A percentile compares a stretch with the other conserved stretches of the same genome.
phyloP scores from a whole-genome alignment of 1,140 invertebrate genomes.

The Drosophila orosa region DNA sequence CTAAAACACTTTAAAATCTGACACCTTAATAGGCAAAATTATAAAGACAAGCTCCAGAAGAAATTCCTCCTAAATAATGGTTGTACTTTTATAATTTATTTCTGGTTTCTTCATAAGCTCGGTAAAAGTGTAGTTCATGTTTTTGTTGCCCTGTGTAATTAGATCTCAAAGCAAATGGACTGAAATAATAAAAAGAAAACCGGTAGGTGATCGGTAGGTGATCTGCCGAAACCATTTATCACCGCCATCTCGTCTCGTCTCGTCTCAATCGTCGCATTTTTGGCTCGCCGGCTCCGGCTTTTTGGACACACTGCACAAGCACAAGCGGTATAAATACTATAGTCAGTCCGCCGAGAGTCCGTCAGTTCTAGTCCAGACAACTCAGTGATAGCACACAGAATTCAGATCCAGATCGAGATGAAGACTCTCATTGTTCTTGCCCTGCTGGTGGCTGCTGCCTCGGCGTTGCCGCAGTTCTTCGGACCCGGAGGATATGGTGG shows the following conservation, averaged over 20 bases:
- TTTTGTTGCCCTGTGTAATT: conserved; percentile 52
- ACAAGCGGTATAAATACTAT: conserved; percentile 63
- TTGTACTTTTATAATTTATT: neutral
- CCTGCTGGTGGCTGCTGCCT: conserved; percentile 44
- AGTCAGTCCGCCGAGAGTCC: conserved; percentile 9
- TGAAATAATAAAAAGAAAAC: conserved; percentile 57
- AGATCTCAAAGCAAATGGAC: conserved; percentile 48
- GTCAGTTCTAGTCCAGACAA: conserved; percentile 58
- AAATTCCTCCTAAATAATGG: too few species aligned
- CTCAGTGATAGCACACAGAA: conserved; percentile 23
- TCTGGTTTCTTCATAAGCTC: neutral
- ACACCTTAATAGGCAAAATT: neutral
- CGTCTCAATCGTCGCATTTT: conserved; percentile 8
- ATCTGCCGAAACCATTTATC: conserved; percentile 43
- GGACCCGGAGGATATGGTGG: conserved; percentile 34
- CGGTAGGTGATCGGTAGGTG: conserved; percentile 65
- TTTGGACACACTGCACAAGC: conserved; percentile 26
- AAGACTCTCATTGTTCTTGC: conserved; percentile 64
- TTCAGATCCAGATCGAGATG: conserved; percentile 41
- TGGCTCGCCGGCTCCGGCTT: conserved; percentile 10
- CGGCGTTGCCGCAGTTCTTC: conserved; percentile 52
- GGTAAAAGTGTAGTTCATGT: neutral
- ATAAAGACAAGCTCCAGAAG: neutral
- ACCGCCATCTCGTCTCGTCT: conserved; percentile 15
- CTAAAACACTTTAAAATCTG: neutral